Evolutionary conservation across 2,888 invertebrate genomes (phyloP).

Genomic region (Fissipunctia ypsillon): DNA sequence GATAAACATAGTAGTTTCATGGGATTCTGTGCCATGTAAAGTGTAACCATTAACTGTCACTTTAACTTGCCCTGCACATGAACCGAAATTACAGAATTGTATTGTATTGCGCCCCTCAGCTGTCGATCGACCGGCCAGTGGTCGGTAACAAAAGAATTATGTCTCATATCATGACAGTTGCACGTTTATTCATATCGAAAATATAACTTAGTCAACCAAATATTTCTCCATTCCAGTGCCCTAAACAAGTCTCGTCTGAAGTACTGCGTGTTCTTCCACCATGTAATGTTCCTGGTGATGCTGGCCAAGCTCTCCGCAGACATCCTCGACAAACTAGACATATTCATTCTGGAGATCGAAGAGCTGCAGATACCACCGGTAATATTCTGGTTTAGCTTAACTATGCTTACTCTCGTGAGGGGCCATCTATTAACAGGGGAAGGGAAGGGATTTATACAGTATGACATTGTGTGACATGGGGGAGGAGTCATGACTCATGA

Average conservation of each 20-base stretch:
- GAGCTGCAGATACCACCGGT: conserved; percentile 96
- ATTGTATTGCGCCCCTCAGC: no score
- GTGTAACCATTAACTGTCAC: background rate
- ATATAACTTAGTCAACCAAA: background rate
- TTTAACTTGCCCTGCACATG: background rate
- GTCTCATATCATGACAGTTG: no score
- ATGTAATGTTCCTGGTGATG: conserved; percentile 97
- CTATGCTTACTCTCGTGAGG: no score
- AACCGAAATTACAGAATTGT: background rate
- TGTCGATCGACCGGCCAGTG: no score
- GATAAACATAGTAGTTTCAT: background rate
- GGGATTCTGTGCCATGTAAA: background rate
- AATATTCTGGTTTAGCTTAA: conserved; percentile 42
- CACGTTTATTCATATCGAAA: background rate
- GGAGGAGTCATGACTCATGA: no score
- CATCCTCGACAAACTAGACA: conserved; percentile 97
- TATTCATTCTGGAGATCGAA: conserved; percentile 98
- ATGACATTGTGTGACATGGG: no score
- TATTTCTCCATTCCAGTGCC: conserved; percentile 92
- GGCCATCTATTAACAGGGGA: no score
- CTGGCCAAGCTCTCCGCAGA: conserved; percentile 97
- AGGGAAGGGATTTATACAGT: no score
- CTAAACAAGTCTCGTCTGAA: conserved; percentile 98
- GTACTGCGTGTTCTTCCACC: conserved; percentile 98
- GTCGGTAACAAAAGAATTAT: no score